Percentiles rank a stretch among this genome's conserved stretches.
Conservation (phyloP, 1,140 invertebrate species). For the Phenacoccus solenopsis region DNA sequence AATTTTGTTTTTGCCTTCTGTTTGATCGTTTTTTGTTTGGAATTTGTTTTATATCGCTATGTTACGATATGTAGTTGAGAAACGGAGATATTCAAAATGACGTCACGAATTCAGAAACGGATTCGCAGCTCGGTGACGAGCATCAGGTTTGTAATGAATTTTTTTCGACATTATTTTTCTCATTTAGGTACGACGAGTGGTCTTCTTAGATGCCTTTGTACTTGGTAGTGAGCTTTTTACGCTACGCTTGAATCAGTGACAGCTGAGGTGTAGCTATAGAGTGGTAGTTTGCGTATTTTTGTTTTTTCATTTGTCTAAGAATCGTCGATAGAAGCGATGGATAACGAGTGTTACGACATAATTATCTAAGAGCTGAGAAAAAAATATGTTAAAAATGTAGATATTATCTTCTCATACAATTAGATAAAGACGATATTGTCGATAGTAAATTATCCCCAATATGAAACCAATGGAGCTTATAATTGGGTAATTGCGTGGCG, state of each 20-base stretch:
- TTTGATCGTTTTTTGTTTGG: neutral
- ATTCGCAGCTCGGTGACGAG: neutral
- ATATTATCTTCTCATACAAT: no score
- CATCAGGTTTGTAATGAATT: neutral
- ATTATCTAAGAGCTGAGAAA: neutral
- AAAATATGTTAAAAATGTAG: neutral
- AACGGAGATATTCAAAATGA: constrained; percentile 10
- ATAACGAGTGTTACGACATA: neutral
- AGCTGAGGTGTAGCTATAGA: no score
- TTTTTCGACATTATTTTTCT: no score
- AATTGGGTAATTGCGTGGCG: no score
- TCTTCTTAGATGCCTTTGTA: no score
- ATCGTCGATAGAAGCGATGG: neutral
- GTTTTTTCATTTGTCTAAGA: neutral
- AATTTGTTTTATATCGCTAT: neutral
- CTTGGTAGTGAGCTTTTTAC: no score
- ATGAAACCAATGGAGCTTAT: no score
- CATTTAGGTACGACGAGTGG: no score
- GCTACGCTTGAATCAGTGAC: no score
- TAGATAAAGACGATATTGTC: no score
- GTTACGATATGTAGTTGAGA: constrained; percentile 8
- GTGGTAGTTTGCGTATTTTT: no score
- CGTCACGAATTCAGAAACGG: neutral
- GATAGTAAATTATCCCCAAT: no score
- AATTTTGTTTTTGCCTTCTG: constrained; percentile 20